These are phyloP conservation scores for Agonopterix alstromeriana DNA, from an alignment of 2,888 invertebrate genomes.

Conservation along the genomic window DNA sequence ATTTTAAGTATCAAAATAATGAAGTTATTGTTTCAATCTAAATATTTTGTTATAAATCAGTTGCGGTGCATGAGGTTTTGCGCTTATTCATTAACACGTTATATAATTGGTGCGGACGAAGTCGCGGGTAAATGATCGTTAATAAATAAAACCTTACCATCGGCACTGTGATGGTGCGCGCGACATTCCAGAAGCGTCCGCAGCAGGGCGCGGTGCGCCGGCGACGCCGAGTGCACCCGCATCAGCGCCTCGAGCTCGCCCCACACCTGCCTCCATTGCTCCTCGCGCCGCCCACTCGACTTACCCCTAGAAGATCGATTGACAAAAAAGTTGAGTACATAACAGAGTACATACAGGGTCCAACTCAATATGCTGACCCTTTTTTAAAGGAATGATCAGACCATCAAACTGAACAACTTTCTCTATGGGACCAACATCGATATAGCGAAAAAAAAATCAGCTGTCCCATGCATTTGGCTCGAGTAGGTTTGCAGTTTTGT, in stretches of 20 bases:
- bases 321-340: too few species aligned
- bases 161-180: constrained; percentile 44
- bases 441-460: neutral
- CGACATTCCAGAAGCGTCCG: constrained; percentile 88
- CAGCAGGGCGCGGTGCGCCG: constrained; percentile 86
- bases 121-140: too few species aligned
- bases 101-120: too few species aligned
- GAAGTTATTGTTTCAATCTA: too few species aligned
- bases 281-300: constrained; percentile 81
- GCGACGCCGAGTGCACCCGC: constrained; percentile 85
- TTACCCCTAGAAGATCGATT: constrained; percentile 34
- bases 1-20: too few species aligned
- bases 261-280: constrained; percentile 95
- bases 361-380: too few species aligned
- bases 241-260: constrained; percentile 90
- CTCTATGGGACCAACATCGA: too few species aligned
- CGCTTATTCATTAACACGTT: too few species aligned
- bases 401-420: neutral
- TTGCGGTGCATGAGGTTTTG: too few species aligned
- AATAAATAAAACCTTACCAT: constrained; percentile 34
- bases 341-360: neutral
- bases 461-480: too few species aligned
- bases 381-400: neutral
- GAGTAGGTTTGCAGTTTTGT: too few species aligned
- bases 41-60: too few species aligned